Percentiles rank a stretch among this genome's conserved stretches.
These are phyloP conservation scores for Catamblyrhynchus diadema DNA, from an alignment of 2,797 vertebrate species.

Conservation along the genomic window DNA sequence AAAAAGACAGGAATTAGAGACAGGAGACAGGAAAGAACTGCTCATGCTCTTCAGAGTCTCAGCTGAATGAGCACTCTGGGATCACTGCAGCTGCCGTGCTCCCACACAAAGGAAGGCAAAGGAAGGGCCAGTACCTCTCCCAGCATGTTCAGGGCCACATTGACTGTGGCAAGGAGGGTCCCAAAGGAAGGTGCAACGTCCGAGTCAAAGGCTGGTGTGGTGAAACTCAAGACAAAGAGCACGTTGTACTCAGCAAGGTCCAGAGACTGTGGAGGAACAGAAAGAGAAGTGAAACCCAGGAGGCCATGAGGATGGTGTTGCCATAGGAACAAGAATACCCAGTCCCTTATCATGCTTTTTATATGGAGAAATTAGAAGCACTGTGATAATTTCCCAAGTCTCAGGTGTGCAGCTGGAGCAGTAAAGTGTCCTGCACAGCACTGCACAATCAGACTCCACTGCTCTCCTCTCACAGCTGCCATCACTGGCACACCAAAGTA, in stretches of 20 bases:
- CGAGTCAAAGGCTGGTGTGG: conserved; percentile 92
- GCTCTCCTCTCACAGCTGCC: background rate
- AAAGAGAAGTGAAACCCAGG: background rate
- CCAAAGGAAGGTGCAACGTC: conserved; percentile 97
- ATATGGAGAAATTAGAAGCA: background rate
- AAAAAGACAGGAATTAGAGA: background rate
- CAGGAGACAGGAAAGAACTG: background rate
- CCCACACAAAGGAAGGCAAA: background rate
- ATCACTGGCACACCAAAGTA: background rate
- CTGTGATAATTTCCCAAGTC: background rate
- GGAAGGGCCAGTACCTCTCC: conserved; percentile 83
- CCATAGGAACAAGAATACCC: background rate
- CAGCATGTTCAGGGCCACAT: conserved; percentile 92
- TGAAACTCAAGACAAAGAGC: conserved; percentile 93
- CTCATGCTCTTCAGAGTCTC: background rate
- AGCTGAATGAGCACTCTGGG: background rate
- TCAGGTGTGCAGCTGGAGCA: background rate
- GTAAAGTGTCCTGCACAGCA: background rate
- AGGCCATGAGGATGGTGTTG: background rate
- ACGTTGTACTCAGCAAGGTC: conserved; percentile 92
- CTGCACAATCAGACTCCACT: fast-evolving
- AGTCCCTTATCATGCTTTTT: background rate
- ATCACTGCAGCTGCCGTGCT: background rate
- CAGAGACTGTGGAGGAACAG: conserved; percentile 80
- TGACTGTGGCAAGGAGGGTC: conserved; percentile 93